A percentile compares a stretch with the other conserved stretches of the same genome.
These are phyloP conservation scores for Momotus momota DNA, from an alignment of 2,797 vertebrate species.

Conservation along the genomic window DNA sequence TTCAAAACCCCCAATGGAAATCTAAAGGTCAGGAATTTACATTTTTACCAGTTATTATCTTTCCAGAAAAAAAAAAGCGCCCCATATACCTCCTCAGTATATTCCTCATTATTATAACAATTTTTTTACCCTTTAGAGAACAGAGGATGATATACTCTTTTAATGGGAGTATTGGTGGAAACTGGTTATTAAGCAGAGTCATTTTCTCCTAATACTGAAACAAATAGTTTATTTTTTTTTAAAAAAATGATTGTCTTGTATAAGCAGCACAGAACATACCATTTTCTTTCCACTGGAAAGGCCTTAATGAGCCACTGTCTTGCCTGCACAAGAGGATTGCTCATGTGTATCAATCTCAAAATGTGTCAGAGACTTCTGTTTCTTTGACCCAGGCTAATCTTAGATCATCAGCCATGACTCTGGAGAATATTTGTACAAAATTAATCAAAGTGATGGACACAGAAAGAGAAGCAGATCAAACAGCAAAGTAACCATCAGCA, in stretches of 20 bases:
- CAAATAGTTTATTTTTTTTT: background rate
- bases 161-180: background rate
- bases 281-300: background rate
- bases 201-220: background rate
- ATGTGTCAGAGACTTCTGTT: background rate
- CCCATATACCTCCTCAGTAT: background rate
- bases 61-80: background rate
- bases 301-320: background rate
- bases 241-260: background rate
- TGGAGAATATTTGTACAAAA: background rate
- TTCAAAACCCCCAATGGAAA: background rate
- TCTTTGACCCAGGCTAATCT: background rate
- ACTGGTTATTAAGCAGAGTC: background rate
- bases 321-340: background rate
- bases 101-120: background rate
- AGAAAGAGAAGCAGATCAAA: background rate
- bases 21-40: constrained; percentile 36
- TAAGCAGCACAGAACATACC: background rate
- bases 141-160: background rate
- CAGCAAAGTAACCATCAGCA: background rate
- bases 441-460: background rate
- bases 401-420: background rate
- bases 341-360: background rate
- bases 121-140: background rate
- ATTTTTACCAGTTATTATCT: background rate